These are phyloP conservation scores for Brachionus calyciflorus DNA, from an alignment of 1,140 invertebrate species.

Conservation along the genomic window DNA sequence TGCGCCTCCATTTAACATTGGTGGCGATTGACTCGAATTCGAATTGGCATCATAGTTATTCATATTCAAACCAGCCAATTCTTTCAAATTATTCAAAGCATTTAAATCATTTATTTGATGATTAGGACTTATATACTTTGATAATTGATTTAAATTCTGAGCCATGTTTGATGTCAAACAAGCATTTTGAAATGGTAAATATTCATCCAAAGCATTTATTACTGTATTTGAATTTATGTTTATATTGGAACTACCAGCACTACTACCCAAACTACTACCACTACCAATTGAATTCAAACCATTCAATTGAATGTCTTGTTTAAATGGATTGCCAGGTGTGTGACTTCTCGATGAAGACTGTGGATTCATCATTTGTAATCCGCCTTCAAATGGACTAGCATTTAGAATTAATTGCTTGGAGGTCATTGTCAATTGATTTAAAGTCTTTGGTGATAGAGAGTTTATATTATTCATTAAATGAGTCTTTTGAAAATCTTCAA, in stretches of 20 bases:
- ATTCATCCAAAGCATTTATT: slow-evolving; percentile 30
- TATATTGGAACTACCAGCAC: not conserved
- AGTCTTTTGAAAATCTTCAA: slow-evolving; percentile 1
- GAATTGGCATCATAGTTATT: slow-evolving; percentile 33
- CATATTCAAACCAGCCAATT: slow-evolving; percentile 7
- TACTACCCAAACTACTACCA: slow-evolving; percentile 4
- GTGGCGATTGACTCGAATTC: slow-evolving; percentile 24
- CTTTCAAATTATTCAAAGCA: slow-evolving; percentile 28
- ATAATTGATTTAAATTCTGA: slow-evolving; percentile 6
- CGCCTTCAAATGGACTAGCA: not conserved
- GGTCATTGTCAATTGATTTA: not conserved
- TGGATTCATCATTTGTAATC: not conserved
- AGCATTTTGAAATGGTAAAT: slow-evolving; percentile 6
- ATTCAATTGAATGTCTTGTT: not conserved
- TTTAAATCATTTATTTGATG: not conserved
- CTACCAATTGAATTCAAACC: slow-evolving; percentile 7
- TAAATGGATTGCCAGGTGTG: not conserved
- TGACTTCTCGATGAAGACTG: not conserved
- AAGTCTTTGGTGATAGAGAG: not conserved
- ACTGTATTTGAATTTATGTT: slow-evolving; percentile 1
- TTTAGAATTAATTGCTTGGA: not conserved
- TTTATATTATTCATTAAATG: not conserved
- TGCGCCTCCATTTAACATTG: not conserved
- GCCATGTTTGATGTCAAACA: not conserved
- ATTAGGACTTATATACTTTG: not conserved